Conservation (phyloP, 2,888 invertebrate species). For the Tricholauxania praeusta region DNA sequence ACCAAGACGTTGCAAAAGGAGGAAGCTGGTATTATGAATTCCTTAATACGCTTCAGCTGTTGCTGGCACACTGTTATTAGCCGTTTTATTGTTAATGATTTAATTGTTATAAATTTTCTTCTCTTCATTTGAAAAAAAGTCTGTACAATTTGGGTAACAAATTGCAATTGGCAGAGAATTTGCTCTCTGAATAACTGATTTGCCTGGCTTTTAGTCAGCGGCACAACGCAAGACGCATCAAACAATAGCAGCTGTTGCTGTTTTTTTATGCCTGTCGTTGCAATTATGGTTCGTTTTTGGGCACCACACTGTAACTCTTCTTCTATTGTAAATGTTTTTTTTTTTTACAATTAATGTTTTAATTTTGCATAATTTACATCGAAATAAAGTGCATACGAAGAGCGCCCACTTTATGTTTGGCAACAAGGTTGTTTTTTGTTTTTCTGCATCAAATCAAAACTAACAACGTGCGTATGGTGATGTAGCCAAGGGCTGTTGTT, state of each 20-base stretch:
- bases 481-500: constrained; percentile 16
- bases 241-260: constrained; percentile 31
- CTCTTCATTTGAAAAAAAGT: constrained; percentile 29
- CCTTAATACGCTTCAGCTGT: constrained; percentile 36
- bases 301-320: neutral
- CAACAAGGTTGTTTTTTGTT: constrained; percentile 10
- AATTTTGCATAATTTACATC: constrained; percentile 3
- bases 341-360: constrained; percentile 19
- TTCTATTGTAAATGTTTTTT: constrained; percentile 1
- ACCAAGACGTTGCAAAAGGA: constrained; percentile 36
- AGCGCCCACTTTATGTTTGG: neutral
- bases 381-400: neutral
- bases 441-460: too few relatives aligned
- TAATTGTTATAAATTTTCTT: constrained; percentile 15
- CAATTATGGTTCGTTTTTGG: constrained; percentile 22
- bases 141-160: constrained; percentile 44
- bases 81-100: constrained; percentile 23
- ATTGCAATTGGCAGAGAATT: constrained; percentile 43
- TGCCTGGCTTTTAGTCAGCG: constrained; percentile 3
- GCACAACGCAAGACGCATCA: constrained; percentile 5
- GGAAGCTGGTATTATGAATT: constrained; percentile 36
- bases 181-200: constrained; percentile 11
- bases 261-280: constrained; percentile 10
- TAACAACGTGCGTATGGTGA: constrained; percentile 15
- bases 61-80: constrained; percentile 33